A percentile compares a stretch with the other conserved stretches of the same genome.
phyloP scores from a whole-genome alignment of 64 coral and sea anemone genomes.

The Hydrozoanthus tunicans region DNA sequence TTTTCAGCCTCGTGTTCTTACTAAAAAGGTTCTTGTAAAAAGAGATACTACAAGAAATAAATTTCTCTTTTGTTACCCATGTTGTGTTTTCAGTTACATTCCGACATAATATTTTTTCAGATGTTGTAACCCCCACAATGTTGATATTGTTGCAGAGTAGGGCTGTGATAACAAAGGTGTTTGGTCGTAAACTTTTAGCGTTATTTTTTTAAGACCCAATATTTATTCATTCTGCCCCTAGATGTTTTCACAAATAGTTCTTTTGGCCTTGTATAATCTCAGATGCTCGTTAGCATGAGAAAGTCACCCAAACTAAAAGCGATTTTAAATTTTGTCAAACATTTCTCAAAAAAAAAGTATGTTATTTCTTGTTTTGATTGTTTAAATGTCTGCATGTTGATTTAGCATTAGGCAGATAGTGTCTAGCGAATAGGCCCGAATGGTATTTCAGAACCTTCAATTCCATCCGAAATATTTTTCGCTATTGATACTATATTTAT shows the following conservation, averaged over 20 bases:
- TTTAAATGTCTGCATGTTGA: no score
- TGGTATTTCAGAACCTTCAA: not conserved
- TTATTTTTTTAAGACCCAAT: no score
- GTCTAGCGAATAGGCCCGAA: not conserved
- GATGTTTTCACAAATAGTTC: no score
- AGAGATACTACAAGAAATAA: not conserved
- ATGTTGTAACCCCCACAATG: not conserved
- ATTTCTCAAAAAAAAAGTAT: no score
- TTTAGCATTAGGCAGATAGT: no score
- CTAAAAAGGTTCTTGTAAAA: not conserved
- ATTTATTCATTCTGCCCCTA: no score
- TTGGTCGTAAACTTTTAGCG: not conserved
- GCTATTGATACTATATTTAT: not conserved
- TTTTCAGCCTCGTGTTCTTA: no score
- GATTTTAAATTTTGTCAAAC: no score
- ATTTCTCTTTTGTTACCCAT: not conserved
- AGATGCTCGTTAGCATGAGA: no score
- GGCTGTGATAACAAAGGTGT: not conserved
- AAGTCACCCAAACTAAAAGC: no score
- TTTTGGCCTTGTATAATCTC: no score
- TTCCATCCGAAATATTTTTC: not conserved
- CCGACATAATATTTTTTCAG: not conserved
- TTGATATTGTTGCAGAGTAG: not conserved
- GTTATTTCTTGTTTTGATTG: no score
- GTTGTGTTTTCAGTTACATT: not conserved